Evolutionary conservation across 64 coral and sea anemone species (phyloP), one percentile per base, ranked within the genome.

Genomic region (Cladopsammia gracilis): DNA sequence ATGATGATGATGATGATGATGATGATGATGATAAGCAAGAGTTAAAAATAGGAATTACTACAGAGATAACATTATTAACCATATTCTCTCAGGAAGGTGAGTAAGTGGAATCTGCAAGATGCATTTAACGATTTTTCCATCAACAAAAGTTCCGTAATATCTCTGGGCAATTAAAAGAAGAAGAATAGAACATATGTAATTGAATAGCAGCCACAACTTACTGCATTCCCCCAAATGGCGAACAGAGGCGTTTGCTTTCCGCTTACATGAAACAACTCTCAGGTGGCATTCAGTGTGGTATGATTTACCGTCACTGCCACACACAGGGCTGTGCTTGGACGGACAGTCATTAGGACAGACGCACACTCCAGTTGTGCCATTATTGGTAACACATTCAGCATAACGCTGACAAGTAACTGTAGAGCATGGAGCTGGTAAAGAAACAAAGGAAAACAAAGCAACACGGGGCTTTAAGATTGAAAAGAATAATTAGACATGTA

Each of bases 301-400:
- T 7, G 94, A 96, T 16, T 85, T 93, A 13, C 98, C 98, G 62
- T 99, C 91, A 72, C 71, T 91, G 15, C 88, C 98, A 86, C 98
- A 99, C 2, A 99, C 70, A 10, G 62, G 88, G 22, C 89, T 58
- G 48, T 4, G 19, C 10, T 88, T 51, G 12, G 20, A 73, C 11
- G 89, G 89, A 80, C 98, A 99, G 23, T 60, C 88, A 7, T 58
- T 80, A 6, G 83, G 83, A 58, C 98, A 99, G 48, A 91, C 71
- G 80, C 98, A 99, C 43, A 54, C 79, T 16, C 76, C 88, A 49
- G 65, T 79, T 1, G 94, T 78, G 0, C 43, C 58, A 59, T 72
- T 74, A 51, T 12, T 87, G 46, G 75, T 65, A 15, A 82, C 67
- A 88, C 94, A 95, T 25, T 91, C 25, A 24, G 73, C 83, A 52